Evolutionary conservation across 2,888 invertebrate genomes (phyloP).

Genomic region (Calameuta pallipes): DNA sequence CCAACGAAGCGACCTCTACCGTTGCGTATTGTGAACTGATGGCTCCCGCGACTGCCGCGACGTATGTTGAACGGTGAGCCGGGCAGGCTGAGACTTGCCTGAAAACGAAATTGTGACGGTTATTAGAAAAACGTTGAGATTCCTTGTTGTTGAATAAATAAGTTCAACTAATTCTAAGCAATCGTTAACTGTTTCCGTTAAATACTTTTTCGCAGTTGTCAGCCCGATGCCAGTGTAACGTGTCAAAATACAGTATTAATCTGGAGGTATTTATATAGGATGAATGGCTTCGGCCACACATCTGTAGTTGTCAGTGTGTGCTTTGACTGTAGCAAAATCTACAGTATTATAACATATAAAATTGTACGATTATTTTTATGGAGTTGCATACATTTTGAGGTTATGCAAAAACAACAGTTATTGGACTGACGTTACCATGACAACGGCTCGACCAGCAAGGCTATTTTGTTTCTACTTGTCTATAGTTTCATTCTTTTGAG

Average conservation of each 20-base stretch:
- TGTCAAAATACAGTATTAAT: background rate
- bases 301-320: too few species aligned
- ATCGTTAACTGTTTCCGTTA: background rate
- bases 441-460: background rate
- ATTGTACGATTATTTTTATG: too few species aligned
- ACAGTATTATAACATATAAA: too few species aligned
- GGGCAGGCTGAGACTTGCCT: conserved; percentile 97
- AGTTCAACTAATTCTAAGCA: background rate
- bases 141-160: background rate
- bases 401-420: background rate
- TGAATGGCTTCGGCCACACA: too few species aligned
- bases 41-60: conserved; percentile 90
- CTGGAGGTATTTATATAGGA: too few species aligned
- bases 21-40: conserved; percentile 90
- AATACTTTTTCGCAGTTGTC: background rate
- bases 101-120: conserved; percentile 55
- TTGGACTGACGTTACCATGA: background rate
- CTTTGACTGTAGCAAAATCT: too few species aligned
- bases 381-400: background rate
- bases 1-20: conserved; percentile 81
- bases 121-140: background rate
- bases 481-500: background rate
- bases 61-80: conserved; percentile 96
- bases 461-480: background rate
- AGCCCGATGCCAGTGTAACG: background rate